Percentiles rank a stretch among this genome's conserved stretches.
Conservation (phyloP, 2,888 invertebrate genomes). For the Spilosoma lubricipeda region DNA sequence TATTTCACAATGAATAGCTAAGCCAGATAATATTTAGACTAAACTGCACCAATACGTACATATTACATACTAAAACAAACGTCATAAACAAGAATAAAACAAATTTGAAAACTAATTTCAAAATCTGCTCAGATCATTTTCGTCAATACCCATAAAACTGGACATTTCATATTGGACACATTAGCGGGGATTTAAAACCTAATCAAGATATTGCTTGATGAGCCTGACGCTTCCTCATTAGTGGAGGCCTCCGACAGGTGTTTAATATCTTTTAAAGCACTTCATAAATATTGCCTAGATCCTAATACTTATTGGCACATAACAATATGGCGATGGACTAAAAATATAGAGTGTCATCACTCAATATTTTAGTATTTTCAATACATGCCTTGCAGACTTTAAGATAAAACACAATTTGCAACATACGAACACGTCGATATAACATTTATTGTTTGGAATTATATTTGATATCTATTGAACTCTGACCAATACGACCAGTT, state of each 20-base stretch:
- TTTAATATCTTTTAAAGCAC: background rate
- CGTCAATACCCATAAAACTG: background rate
- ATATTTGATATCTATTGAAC: constrained; percentile 45
- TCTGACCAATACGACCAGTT: constrained; percentile 39
- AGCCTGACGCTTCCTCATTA: background rate
- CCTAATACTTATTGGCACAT: no score
- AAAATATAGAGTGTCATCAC: no score
- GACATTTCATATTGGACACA: background rate
- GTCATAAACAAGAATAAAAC: background rate
- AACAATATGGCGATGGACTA: no score
- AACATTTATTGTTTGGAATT: constrained; percentile 38
- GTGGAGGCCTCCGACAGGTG: background rate
- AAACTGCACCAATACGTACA: background rate
- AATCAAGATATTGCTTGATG: background rate
- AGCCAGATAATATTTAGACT: background rate
- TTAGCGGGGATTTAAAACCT: background rate
- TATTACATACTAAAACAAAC: no score
- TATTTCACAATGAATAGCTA: background rate
- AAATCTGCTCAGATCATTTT: background rate
- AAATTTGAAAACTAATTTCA: background rate
- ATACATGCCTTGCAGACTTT: background rate
- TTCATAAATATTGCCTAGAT: background rate
- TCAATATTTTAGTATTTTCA: no score
- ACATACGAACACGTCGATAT: background rate
- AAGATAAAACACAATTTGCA: constrained; percentile 12